Evolutionary conservation across 2,113 vertebrate genomes (phyloP).

Genomic region (Anoplopoma fimbria): DNA sequence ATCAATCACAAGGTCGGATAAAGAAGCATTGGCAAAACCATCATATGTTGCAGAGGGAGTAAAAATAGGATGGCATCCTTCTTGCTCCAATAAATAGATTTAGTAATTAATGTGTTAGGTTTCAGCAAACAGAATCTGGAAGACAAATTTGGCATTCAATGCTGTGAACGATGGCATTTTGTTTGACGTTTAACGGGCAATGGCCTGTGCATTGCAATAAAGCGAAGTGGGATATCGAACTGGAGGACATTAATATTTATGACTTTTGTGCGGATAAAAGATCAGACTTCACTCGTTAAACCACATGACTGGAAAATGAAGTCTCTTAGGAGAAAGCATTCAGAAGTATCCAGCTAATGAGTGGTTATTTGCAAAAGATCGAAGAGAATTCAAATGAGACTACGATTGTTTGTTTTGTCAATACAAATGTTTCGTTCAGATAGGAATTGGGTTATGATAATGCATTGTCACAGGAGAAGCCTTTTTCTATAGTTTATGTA

Average conservation of each 20-base stretch:
- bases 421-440: conserved; percentile 1
- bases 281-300: conserved; percentile 60
- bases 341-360: conserved; percentile 59
- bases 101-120: conserved; percentile 59
- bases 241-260: conserved; percentile 64
- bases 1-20: conserved; percentile 58
- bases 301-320: conserved; percentile 61
- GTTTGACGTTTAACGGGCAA: conserved; percentile 45
- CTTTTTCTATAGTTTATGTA: conserved; percentile 20
- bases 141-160: conserved; percentile 58
- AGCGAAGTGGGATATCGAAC: conserved; percentile 52
- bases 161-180: conserved; percentile 42
- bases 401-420: conserved; percentile 34
- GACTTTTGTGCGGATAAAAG: conserved; percentile 36
- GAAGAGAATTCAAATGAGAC: conserved; percentile 46
- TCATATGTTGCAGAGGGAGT: conserved; percentile 50
- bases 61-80: conserved; percentile 63
- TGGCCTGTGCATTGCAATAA: conserved; percentile 46
- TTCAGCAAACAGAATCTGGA: conserved; percentile 47
- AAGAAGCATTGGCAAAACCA: conserved; percentile 34
- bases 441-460: conserved; percentile 42
- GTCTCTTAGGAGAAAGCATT: conserved; percentile 44
- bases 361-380: conserved; percentile 46
- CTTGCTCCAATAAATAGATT: conserved; percentile 64
- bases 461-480: conserved; percentile 14